These are phyloP conservation scores for Strigops habroptila DNA, from an alignment of 2,113 vertebrate genomes.

Conservation along the genomic window DNA sequence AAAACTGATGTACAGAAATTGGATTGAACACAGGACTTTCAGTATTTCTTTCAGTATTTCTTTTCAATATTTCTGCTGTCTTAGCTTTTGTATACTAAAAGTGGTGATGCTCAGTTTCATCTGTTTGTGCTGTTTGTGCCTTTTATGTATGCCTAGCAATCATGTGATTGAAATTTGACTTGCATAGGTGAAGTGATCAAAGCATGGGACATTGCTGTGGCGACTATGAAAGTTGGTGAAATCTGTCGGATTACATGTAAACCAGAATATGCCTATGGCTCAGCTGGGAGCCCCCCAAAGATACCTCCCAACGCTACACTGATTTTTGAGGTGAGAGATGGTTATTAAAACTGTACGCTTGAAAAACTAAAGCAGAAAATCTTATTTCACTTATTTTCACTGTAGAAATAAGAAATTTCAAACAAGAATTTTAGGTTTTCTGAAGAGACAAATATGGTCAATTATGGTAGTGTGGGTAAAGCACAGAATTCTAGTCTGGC, in stretches of 20 bases:
- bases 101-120: background rate
- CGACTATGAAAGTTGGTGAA: slow-evolving; percentile 93
- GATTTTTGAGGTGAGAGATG: slow-evolving; percentile 83
- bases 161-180: background rate
- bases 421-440: background rate
- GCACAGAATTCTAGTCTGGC: background rate
- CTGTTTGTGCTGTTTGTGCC: background rate
- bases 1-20: background rate
- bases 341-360: background rate
- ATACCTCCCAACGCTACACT: slow-evolving; percentile 91
- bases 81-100: background rate
- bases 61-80: background rate
- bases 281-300: slow-evolving; percentile 94
- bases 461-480: background rate
- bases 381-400: background rate
- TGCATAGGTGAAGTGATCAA: slow-evolving; percentile 92
- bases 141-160: background rate
- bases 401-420: background rate
- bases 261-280: slow-evolving; percentile 92
- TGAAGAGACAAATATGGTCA: background rate
- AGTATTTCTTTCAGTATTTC: background rate
- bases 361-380: background rate
- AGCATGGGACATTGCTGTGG: slow-evolving; percentile 94
- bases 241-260: slow-evolving; percentile 89
- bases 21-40: background rate